Conservation (phyloP, 2,113 vertebrate species). For the Gambusia holbrooki region DNA sequence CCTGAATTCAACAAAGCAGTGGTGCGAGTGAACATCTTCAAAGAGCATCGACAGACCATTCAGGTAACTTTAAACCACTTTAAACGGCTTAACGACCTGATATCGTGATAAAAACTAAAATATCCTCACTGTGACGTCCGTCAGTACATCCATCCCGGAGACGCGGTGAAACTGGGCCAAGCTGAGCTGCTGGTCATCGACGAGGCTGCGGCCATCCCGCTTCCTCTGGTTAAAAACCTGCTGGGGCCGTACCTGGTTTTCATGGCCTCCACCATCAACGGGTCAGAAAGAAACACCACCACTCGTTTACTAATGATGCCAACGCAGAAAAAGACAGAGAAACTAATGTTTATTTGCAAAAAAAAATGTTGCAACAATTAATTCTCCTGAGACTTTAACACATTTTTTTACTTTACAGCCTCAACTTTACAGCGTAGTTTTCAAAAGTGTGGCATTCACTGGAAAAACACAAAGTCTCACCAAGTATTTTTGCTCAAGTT, state of each 20-base stretch:
- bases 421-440: too few relatives aligned
- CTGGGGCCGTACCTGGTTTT: conserved; percentile 96
- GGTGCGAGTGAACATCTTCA: conserved; percentile 95
- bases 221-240: conserved; percentile 93
- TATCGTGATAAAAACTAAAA: neutral
- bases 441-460: too few relatives aligned
- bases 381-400: too few relatives aligned
- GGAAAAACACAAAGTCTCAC: too few relatives aligned
- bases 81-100: neutral
- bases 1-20: conserved; percentile 98
- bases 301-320: neutral
- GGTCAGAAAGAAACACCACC: conserved; percentile 72
- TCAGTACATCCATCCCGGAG: conserved; percentile 96
- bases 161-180: conserved; percentile 94
- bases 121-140: conserved; percentile 4
- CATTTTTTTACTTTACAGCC: too few relatives aligned
- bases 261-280: conserved; percentile 98
- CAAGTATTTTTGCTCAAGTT: too few relatives aligned
- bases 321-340: neutral
- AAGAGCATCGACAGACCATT: conserved; percentile 97
- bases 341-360: too few relatives aligned
- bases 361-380: too few relatives aligned
- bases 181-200: conserved; percentile 97
- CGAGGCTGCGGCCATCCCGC: conserved; percentile 95
- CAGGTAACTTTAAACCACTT: conserved; percentile 81